Evolutionary conservation across 2,797 vertebrate genomes (phyloP).

Genomic region (Sebastes glaucus): DNA sequence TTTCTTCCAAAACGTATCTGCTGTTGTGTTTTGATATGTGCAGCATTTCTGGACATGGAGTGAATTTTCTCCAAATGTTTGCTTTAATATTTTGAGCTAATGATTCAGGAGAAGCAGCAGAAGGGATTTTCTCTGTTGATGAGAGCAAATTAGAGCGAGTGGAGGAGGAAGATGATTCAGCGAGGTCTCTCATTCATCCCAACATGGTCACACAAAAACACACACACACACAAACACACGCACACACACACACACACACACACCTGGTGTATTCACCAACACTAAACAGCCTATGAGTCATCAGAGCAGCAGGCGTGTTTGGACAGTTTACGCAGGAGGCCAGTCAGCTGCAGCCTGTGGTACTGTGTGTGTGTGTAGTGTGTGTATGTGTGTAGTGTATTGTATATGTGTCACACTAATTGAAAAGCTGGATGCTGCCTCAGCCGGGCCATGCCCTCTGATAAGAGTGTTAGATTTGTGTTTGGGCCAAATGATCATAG

Average conservation of each 20-base stretch:
- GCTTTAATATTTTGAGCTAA: neutral
- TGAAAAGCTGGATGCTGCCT: conserved; percentile 50
- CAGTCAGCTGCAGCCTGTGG: conserved; percentile 34
- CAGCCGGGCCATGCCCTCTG: neutral
- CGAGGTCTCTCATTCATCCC: conserved; percentile 43
- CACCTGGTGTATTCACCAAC: conserved; percentile 42
- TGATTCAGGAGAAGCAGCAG: neutral
- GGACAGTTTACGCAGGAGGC: conserved; percentile 41
- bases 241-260: conserved; percentile 34
- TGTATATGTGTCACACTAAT: conserved; percentile 17
- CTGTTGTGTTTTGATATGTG: neutral
- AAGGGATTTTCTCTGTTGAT: conserved; percentile 35
- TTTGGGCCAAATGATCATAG: conserved; percentile 15
- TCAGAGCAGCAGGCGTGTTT: conserved; percentile 49
- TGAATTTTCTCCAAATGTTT: neutral
- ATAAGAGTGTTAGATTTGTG: conserved; percentile 29
- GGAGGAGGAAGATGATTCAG: conserved; percentile 49
- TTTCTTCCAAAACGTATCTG: too few species aligned
- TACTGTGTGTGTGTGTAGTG: neutral
- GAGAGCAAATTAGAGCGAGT: conserved; percentile 22
- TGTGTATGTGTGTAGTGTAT: neutral
- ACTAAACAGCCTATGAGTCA: conserved; percentile 55
- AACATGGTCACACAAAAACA: neutral
- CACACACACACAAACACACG: conserved; percentile 17
- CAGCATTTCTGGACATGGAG: neutral